These are phyloP conservation scores for Drosophila busckii DNA, from an alignment of 1,140 invertebrate genomes.

Conservation along the genomic window DNA sequence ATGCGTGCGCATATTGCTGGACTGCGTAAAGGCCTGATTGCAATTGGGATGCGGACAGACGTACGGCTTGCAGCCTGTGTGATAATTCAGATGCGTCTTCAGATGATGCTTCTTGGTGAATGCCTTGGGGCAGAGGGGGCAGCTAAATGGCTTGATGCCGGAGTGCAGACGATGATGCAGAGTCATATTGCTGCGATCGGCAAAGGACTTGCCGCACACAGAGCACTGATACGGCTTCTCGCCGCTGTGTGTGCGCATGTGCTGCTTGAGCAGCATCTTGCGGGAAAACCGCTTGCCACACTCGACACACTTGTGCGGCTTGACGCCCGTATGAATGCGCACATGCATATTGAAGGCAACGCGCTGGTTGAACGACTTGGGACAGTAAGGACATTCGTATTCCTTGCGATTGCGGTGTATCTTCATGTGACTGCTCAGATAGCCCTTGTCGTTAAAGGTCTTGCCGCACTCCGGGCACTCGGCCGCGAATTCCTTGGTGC, in stretches of 20 bases:
- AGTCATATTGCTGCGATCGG: constrained; percentile 90
- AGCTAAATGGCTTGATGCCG: constrained; percentile 92
- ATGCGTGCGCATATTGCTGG: constrained; percentile 89
- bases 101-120: constrained; percentile 93
- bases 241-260: constrained; percentile 86
- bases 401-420: constrained; percentile 88
- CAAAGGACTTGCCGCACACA: constrained; percentile 81
- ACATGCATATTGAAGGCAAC: constrained; percentile 91
- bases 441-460: constrained; percentile 87
- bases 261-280: constrained; percentile 89
- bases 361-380: constrained; percentile 88
- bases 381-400: constrained; percentile 86
- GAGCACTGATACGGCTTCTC: constrained; percentile 77
- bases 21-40: constrained; percentile 86
- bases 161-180: constrained; percentile 88
- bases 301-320: constrained; percentile 90
- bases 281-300: constrained; percentile 93
- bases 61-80: constrained; percentile 88
- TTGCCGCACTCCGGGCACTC: constrained; percentile 88
- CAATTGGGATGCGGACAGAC: constrained; percentile 86
- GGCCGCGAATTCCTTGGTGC: constrained; percentile 86
- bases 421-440: constrained; percentile 89
- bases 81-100: constrained; percentile 91
- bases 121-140: constrained; percentile 89
- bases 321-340: constrained; percentile 88